Percentiles rank a stretch among this genome's conserved stretches.
These are phyloP conservation scores for Tupiocoris notatus DNA, from an alignment of 2,888 invertebrate species.

Conservation along the genomic window DNA sequence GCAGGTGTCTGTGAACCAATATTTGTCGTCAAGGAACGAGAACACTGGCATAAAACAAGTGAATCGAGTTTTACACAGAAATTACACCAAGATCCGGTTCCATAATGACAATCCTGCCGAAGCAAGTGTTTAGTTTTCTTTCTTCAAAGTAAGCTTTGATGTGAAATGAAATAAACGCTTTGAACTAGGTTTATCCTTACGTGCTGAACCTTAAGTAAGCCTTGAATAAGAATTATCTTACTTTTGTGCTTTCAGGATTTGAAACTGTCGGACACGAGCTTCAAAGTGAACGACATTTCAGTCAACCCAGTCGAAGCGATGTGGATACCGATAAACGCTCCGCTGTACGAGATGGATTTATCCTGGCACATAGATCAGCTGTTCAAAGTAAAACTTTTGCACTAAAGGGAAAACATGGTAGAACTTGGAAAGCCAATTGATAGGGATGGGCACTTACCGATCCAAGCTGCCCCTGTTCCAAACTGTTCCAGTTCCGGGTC, in stretches of 20 bases:
- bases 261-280: slow-evolving; percentile 3
- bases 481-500: no score
- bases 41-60: no score
- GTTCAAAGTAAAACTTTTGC: slow-evolving; percentile 8
- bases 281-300: not conserved
- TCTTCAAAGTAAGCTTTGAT: no score
- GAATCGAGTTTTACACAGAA: no score
- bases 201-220: no score
- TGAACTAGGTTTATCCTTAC: no score
- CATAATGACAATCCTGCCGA: slow-evolving; percentile 18
- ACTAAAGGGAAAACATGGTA: not conserved
- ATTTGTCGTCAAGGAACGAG: no score
- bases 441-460: not conserved
- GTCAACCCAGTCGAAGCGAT: not conserved
- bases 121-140: not conserved
- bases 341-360: slow-evolving; percentile 31
- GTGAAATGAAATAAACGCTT: no score
- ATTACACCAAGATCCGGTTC: slow-evolving; percentile 19
- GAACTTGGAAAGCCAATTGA: not conserved
- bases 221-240: no score
- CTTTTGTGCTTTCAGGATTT: slow-evolving; percentile 25
- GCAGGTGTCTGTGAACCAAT: no score
- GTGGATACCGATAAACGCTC: slow-evolving; percentile 20
- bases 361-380: slow-evolving; percentile 19
- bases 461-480: no score